A percentile compares a stretch with the other conserved stretches of the same genome.
phyloP scores from a whole-genome alignment of 2,888 invertebrate genomes.

The Acleris holmiana region DNA sequence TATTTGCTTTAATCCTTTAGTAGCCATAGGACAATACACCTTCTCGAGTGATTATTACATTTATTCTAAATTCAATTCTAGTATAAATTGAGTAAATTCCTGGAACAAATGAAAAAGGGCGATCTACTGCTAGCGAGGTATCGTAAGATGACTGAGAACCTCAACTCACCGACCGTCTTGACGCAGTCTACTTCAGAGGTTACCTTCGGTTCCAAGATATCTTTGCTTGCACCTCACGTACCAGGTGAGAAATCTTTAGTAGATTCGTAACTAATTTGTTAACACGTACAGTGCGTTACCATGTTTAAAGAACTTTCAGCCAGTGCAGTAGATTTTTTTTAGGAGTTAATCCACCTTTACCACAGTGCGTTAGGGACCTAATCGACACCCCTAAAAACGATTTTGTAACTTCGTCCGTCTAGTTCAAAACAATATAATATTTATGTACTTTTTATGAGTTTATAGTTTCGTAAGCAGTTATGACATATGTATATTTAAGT shows the following conservation, averaged over 20 bases:
- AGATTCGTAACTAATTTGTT: background rate
- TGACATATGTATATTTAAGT: no score
- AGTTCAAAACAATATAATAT: no score
- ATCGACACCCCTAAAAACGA: no score
- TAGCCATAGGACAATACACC: background rate
- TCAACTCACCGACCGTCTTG: constrained; percentile 61
- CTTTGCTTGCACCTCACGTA: constrained; percentile 69
- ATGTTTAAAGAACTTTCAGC: no score
- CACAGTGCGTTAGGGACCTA: no score
- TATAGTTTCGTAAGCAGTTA: no score
- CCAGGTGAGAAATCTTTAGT: constrained; percentile 52
- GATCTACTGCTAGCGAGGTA: constrained; percentile 72
- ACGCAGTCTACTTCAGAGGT: constrained; percentile 68
- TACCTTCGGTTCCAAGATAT: constrained; percentile 67
- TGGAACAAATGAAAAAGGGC: constrained; percentile 76
- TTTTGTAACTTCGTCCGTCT: no score
- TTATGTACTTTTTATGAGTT: no score
- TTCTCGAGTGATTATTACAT: background rate
- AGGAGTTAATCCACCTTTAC: no score
- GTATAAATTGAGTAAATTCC: constrained; percentile 70
- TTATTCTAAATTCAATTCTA: constrained; percentile 43
- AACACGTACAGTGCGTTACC: no score
- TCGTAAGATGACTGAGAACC: constrained; percentile 72
- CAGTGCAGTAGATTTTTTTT: no score
- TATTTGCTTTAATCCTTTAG: background rate